Evolutionary conservation across 2,888 invertebrate species (phyloP).

Genomic region (Leptogaster cylindrica): DNA sequence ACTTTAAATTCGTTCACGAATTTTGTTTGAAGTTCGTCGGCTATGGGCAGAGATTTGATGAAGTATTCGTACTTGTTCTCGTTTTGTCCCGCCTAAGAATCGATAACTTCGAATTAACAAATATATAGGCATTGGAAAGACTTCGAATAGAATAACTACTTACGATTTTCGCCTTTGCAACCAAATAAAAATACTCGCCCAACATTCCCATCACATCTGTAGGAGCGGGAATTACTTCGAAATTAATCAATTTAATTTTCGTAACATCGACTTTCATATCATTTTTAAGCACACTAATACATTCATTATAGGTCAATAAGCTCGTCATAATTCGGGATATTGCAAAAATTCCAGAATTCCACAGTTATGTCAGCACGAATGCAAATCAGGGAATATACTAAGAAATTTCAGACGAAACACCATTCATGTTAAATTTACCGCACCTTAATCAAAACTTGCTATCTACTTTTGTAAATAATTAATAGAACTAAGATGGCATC

Average conservation of each 20-base stretch:
- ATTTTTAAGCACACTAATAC: too few species aligned
- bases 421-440: too few species aligned
- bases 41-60: constrained; percentile 54
- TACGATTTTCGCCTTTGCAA: constrained; percentile 6
- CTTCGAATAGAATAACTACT: neutral
- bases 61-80: constrained; percentile 49
- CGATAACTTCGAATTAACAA: neutral
- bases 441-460: too few species aligned
- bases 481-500: too few species aligned
- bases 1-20: constrained; percentile 55
- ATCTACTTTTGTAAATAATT: too few species aligned
- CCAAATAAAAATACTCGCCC: constrained; percentile 27
- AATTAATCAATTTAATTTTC: constrained; percentile 1
- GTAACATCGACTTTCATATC: too few species aligned
- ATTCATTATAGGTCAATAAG: too few species aligned
- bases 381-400: too few species aligned
- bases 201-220: constrained; percentile 14
- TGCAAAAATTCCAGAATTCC: too few species aligned
- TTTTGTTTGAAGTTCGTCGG: constrained; percentile 52
- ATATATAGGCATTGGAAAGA: neutral
- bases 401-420: too few species aligned
- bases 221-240: constrained; percentile 8
- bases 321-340: too few species aligned
- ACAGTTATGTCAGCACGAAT: too few species aligned
- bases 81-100: neutral